A percentile compares a stretch with the other conserved stretches of the same genome.
These are phyloP conservation scores for Synanceia verrucosa DNA, from an alignment of 2,797 vertebrate species.

Conservation along the genomic window DNA sequence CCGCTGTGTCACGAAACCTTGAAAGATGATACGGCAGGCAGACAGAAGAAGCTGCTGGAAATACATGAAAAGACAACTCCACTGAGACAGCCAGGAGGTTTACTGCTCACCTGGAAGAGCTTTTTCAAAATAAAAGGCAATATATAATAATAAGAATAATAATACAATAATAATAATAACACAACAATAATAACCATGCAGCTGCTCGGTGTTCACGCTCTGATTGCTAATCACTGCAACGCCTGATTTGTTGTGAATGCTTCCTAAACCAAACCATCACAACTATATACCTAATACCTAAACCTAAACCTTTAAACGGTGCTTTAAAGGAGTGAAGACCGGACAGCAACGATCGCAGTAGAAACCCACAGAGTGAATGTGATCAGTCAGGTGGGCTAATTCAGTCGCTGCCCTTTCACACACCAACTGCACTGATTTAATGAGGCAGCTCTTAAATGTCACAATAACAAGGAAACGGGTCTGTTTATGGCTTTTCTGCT, in stretches of 20 bases:
- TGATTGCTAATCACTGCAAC: too few relatives aligned
- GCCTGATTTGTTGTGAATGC: not conserved
- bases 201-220: not conserved
- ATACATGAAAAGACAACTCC: not conserved
- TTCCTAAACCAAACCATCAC: too few relatives aligned
- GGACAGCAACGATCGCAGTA: not conserved
- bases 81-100: too few relatives aligned
- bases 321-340: not conserved
- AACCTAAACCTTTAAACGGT: too few relatives aligned
- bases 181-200: not conserved
- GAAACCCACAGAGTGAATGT: not conserved
- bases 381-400: constrained; percentile 5
- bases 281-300: too few relatives aligned
- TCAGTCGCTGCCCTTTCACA: not conserved
- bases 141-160: too few relatives aligned
- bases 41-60: not conserved
- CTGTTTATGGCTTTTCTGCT: not conserved
- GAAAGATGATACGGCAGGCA: not conserved
- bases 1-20: not conserved
- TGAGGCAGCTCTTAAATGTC: constrained; percentile 3
- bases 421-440: not conserved
- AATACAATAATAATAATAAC: too few relatives aligned
- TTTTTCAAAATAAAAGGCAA: too few relatives aligned
- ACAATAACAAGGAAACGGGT: not conserved
- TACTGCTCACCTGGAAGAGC: too few relatives aligned